A percentile compares a stretch with the other conserved stretches of the same genome.
These are phyloP conservation scores for Oeneis ivallda DNA, from an alignment of 2,888 invertebrate genomes.

Conservation along the genomic window DNA sequence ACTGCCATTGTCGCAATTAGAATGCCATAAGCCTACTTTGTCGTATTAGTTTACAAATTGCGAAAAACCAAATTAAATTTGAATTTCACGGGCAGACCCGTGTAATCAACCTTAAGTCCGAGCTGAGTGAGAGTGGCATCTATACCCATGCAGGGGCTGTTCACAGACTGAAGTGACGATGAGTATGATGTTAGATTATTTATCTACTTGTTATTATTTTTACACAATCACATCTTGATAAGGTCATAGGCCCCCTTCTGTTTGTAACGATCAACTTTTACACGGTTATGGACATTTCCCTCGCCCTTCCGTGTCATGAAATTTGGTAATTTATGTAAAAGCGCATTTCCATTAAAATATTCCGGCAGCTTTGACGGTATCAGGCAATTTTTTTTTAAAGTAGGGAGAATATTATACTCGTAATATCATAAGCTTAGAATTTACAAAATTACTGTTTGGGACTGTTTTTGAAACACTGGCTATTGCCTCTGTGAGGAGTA, in stretches of 20 bases:
- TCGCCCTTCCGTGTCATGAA: constrained; percentile 30
- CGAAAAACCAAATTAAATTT: too few species aligned
- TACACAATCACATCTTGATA: constrained; percentile 24
- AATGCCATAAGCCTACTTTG: too few species aligned
- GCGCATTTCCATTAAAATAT: constrained; percentile 26
- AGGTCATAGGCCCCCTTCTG: constrained; percentile 16
- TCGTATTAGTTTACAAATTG: too few species aligned
- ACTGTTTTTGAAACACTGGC: too few species aligned
- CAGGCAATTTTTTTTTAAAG: not conserved
- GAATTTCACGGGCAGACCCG: too few species aligned
- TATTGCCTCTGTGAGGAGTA: too few species aligned
- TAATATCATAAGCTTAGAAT: not conserved
- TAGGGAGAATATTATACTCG: not conserved
- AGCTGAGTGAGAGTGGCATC: too few species aligned
- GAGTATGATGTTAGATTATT: not conserved
- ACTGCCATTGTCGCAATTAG: too few species aligned
- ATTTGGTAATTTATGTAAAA: constrained; percentile 32
- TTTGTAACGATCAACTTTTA: constrained; percentile 30
- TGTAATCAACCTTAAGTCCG: too few species aligned
- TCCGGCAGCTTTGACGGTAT: not conserved
- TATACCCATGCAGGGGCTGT: too few species aligned
- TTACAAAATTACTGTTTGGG: not conserved
- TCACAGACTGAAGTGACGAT: not conserved
- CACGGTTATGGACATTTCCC: constrained; percentile 29
- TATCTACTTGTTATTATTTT: not conserved